Evolutionary conservation across 2,888 invertebrate species (phyloP), one percentile per base, ranked within the genome.

Genomic region (Smittia aterrima): DNA sequence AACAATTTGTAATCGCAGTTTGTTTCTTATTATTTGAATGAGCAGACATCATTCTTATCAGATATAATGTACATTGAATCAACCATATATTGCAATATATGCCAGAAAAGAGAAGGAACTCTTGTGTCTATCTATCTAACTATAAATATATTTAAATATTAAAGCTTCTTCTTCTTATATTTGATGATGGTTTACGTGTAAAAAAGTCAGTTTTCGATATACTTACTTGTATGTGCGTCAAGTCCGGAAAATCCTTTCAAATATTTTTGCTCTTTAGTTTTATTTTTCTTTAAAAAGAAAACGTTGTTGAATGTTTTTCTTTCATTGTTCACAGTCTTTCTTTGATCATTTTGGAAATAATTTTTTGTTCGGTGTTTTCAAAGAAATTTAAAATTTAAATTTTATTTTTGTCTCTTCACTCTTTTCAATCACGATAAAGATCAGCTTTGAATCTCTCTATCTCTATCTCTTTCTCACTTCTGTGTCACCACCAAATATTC

Each of bases 51-150:
- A 70, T 24, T 25, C 41, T 13, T 68, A 67, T 67, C 68, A 62
- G 58, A 72, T 40, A 66, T 20, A 38, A n/a, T 72, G 72, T 72
- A 72, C 72, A 72, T 53, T 72, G 32, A 68, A 16, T 53, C 16
- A 72, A 70, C 16, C 62, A 72, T 72, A 72, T 72, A 72, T 72
- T 66, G 66, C 66, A 66, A 66, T 40, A 72, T 72, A 53, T 72
- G 62, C 40, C 27, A 20, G 16, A 40, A 40, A 71, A 22, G 22
- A 58, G 27, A 64, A 58, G 47, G 47, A 47, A 32, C 2, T 47
- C 47, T 24, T 58, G 58, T 58, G 58, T 58, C 58, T 58, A 58
- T 53, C 4, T 53, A 7, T 7, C 38, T 7, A 7, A 7, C 7
- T 11, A 38, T 16, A 58, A 2, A 58, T 9, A 54, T 16, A 16